Evolutionary conservation across 2,888 invertebrate genomes (phyloP), one percentile per base, ranked within the genome.

Genomic region (Allacma fusca): DNA sequence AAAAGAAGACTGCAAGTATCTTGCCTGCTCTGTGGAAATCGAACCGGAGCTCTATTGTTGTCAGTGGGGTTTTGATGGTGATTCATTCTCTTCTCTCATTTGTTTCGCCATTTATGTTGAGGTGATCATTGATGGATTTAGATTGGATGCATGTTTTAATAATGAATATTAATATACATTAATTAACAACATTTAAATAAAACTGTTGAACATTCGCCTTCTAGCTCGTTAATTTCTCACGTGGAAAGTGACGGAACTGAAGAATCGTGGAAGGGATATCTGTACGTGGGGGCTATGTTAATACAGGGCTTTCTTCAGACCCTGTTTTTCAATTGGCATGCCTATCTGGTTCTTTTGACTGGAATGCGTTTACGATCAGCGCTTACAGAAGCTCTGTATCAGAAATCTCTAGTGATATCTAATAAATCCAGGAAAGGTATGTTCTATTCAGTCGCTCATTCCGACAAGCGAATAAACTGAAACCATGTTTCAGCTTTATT

Each of bases 51-150:
- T 92, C 93, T 76, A 96, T 97, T 86, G 80, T 96, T 0, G 92
- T 95, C 84, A 96, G 97, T n/a, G 90, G 94, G 0, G 86, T 92
- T 73, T 88, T 96, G 81, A 97, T 97, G 87, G 86, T 97, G 0
- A 85, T 92, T 50, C 93, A 94, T 85, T 97, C 97, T 87, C 81
- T 92, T 21, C 87, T 98, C 75, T 93, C 93, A 81, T 98, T 98
- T 87, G 90, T 93, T 62, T 95, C 94, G 84, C 98, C 98, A 0
- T 92, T 95, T 87, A 89, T 98, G 84, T 89, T 97, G 79, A 92
- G 91, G 96, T 95, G 88, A 91, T 13, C 1, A 21, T 72, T 77
- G 70, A 57, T 29, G 67, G 24, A 34, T 34, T 34, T 7, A 7
- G 4, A 34, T 34, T 34, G 34, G 34, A 34, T 4, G 34, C n/a